Base-by-base conservation (phyloP, 2,888 invertebrate species). In the Hartigia nigra region DNA sequence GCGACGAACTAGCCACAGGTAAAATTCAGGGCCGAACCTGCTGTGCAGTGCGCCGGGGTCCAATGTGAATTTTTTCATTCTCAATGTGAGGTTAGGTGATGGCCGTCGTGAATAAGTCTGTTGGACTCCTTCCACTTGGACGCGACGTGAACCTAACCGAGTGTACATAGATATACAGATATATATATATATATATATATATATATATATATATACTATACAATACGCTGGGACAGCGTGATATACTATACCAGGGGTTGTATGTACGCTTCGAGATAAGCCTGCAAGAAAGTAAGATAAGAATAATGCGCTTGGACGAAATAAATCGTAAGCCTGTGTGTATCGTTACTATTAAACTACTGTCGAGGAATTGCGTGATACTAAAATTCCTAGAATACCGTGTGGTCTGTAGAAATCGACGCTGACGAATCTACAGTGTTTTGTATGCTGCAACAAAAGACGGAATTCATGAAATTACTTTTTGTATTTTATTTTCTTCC, bases 21-120 rank as follows among this genome's bases (percentile, higher is more conserved):
- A 76, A 79, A 79, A 70, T 69, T 75, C 79, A 79, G 77, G 72
- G 74, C 55, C 75, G 77, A 70, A 75, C 74, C 70, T 36, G 31
- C 9, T 12, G 69, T 3, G 4, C 23, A 23, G 39, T 34, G 76
- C 31, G n/a, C 79, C 76, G 74, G 69, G 74, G 14, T 31, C 34
- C 72, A 31, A 72, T 31, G 55, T 55, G 23, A 55, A 5, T 55
- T 23, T 55, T 55, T 55, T 9, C 55, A 55, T 55, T 55, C 55
- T 55, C 23, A 55, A 55, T 23, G 55, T 55, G 55, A 23, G 55
- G 55, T 55, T 55, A 55, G 55, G 55, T 55, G 55, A 55, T 55
- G 23, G 23, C 14, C 55, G 23, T 55, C 55, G 55, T 55, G 55
- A 55, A 55, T 55, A 23, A 5, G 55, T 55, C 23, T 55, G 23